phyloP scores from a whole-genome alignment of 64 coral and sea anemone species.

The Pocillopora damicornis region DNA sequence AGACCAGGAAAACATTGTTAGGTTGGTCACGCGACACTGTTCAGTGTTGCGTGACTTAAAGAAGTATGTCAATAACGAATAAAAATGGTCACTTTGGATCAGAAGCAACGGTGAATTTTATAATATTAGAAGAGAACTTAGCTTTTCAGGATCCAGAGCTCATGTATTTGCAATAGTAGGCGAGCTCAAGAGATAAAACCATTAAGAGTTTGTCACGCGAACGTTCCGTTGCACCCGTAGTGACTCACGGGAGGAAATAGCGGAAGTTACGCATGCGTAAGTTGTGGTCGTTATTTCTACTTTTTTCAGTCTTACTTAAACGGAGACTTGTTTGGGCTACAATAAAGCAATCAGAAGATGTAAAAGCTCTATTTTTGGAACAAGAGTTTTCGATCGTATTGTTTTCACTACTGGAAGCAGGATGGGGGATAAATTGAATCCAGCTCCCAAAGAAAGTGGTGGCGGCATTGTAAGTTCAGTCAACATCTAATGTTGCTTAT shows the following conservation, averaged over 20 bases:
- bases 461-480: conserved; percentile 33
- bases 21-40: not conserved
- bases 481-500: not conserved
- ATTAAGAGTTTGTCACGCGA: not conserved
- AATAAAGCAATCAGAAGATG: conserved; percentile 14
- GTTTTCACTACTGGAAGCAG: not conserved
- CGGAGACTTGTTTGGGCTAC: not conserved
- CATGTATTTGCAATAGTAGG: not conserved
- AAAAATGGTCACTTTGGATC: not conserved
- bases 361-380: not conserved
- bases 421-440: conserved; percentile 26
- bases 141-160: not conserved
- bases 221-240: not conserved
- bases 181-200: not conserved
- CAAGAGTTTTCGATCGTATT: not conserved
- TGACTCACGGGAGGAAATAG: conserved; percentile 6
- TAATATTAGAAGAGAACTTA: not conserved
- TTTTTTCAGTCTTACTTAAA: not conserved
- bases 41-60: not conserved
- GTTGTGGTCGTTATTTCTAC: not conserved
- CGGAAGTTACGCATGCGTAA: conserved; percentile 18
- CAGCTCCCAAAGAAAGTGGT: conserved; percentile 10
- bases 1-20: too few species aligned
- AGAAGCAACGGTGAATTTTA: not conserved
- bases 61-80: not conserved